Evolutionary conservation across 2,113 vertebrate species (phyloP).

Genomic region (Bucco capensis): DNA sequence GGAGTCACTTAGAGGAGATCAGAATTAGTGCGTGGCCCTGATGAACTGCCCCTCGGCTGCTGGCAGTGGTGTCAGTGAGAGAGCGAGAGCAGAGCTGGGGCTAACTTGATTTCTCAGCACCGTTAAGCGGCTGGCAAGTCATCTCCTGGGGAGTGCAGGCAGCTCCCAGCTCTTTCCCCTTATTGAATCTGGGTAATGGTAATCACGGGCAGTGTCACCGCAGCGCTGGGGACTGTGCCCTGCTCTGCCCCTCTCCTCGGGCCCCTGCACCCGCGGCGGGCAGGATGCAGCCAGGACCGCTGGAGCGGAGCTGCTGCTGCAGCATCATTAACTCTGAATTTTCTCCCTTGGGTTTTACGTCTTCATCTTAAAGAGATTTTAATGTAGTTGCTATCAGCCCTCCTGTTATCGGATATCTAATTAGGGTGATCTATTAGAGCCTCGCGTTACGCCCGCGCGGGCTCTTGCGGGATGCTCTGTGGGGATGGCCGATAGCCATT

Average conservation of each 20-base stretch:
- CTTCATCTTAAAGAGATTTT: slow-evolving; percentile 51
- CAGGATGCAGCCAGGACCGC: neutral
- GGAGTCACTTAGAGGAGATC: slow-evolving; percentile 75
- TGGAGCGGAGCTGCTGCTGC: neutral
- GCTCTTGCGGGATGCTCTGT: slow-evolving; percentile 4
- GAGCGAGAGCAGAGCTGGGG: slow-evolving; percentile 55
- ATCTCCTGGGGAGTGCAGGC: slow-evolving; percentile 57
- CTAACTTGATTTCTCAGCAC: slow-evolving; percentile 77
- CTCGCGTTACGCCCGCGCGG: neutral
- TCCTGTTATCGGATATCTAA: slow-evolving; percentile 44
- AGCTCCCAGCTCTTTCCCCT: slow-evolving; percentile 28
- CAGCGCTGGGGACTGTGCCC: neutral
- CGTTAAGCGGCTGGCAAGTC: slow-evolving; percentile 60
- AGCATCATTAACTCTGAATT: slow-evolving; percentile 31
- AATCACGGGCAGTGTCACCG: slow-evolving; percentile 25
- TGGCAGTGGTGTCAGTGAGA: slow-evolving; percentile 61
- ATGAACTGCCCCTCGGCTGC: slow-evolving; percentile 68
- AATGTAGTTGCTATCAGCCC: slow-evolving; percentile 32
- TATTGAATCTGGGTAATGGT: slow-evolving; percentile 58
- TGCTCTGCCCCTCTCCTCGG: accelerated
- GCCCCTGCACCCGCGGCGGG: neutral
- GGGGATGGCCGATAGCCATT: slow-evolving; percentile 17
- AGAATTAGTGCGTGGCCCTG: slow-evolving; percentile 64
- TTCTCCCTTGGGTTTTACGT: slow-evolving; percentile 16
- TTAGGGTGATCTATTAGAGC: slow-evolving; percentile 29